phyloP scores from a whole-genome alignment of 2,797 vertebrate species.

The Smutsia temminckii region DNA sequence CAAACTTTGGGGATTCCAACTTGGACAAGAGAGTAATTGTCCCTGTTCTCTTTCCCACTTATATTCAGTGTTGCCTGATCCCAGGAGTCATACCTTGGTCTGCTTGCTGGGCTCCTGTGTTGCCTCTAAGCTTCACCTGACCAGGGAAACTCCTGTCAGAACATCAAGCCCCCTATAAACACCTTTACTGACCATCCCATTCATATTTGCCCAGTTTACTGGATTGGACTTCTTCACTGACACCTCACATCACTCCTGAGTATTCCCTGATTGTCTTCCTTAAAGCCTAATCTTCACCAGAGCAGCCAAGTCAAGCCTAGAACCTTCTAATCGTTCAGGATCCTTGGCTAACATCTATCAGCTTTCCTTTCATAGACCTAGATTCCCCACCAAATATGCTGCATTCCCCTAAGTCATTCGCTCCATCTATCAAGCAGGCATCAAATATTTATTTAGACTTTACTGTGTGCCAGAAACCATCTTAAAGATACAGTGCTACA shows the following conservation, averaged over 20 bases:
- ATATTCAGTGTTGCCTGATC: not conserved
- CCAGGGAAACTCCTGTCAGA: not conserved
- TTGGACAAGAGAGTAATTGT: not conserved
- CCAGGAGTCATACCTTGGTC: not conserved
- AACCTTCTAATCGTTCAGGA: not conserved
- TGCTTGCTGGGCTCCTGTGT: not conserved
- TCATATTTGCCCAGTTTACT: not conserved
- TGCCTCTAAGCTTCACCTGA: not conserved
- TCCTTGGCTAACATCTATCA: not conserved
- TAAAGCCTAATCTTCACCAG: not conserved
- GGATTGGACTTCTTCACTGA: not conserved
- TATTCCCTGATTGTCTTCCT: not conserved
- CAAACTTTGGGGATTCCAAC: not conserved
- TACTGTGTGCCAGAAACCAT: not conserved
- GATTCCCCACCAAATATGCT: not conserved
- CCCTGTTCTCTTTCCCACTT: not conserved
- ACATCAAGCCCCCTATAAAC: not conserved
- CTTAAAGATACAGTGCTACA: not conserved
- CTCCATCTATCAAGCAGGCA: not conserved
- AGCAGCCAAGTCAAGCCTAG: not conserved
- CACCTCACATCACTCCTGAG: not conserved
- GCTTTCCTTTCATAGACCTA: not conserved
- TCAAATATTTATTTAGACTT: conserved; percentile 2
- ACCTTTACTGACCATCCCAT: not conserved
- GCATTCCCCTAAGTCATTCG: not conserved